Evolutionary conservation across 2,113 vertebrate species (phyloP), one percentile per base, ranked within the genome.

Genomic region (Trachemys scripta): DNA sequence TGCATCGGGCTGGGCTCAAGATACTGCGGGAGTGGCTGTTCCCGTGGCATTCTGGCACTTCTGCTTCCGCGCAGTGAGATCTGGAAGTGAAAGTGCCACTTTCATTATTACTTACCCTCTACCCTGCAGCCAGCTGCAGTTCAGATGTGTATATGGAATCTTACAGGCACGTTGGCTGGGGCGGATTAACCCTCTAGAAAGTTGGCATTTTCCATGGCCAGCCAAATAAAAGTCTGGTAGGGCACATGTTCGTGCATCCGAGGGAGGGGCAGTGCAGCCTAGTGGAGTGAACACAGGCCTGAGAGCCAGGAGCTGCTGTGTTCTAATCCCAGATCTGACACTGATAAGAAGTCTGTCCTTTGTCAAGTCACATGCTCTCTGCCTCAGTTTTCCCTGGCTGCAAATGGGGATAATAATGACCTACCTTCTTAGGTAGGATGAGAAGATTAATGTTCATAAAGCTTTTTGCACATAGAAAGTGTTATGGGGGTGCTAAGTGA

Each of bases 341-440:
- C 17, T 57, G 47, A 27, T 72, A 3, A 1, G 17, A 42, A 54
- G 25, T 2, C 2, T 75, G 4, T 47, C 50, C 0, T 0, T n/a
- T 76, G 19, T 25, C 80, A 86, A 24, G 42, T 80, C 53, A 53
- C 49, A 25, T 22, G 80, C 76, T 94, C 83, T 56, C 47, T 95
- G 35, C 80, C 8, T 93, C 89, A 53, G 35, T 20, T 69, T 81
- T n/a, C 65, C 47, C 38, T 10, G 16, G 82, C 29, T 1, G 0
- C 65, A 69, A n/a, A 82, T 11, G 1, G 54, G 38, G 65, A 81
- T 45, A 84, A 65, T 31, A 81, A 90, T 45, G 24, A 27, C 20
- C 24, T 8, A 7, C 25, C 13, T 16, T 13, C 75, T 25, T 78
- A 47, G 42, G 75, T 45, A 45, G 25, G 42, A 27, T 72, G n/a